Base-by-base conservation (phyloP, 2,797 vertebrate genomes). In the Myotis vivesi region DNA sequence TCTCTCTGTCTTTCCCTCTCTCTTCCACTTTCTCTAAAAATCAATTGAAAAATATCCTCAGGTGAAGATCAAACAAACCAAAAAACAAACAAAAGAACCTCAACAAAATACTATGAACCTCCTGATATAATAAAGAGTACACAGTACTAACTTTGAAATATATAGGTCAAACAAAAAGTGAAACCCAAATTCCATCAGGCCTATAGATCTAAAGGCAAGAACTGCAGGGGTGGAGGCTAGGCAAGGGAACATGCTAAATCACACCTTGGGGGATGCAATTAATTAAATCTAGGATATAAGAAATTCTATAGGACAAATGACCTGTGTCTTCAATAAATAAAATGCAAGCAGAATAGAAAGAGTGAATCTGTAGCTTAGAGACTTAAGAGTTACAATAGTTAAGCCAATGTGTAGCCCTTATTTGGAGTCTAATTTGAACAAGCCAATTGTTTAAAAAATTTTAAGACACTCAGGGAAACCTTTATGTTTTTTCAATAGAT, bases 181-280 rank as follows among this genome's bases (percentile, higher is more conserved):
- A 55, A 62, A 44, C 38, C 28, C 3, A 30, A 53, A 76, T 87
- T 2, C 2, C 2, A 22, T 23, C 11, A 72, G 38, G 55, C 10
- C 15, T 73, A 22, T 30, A 13, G 22, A 20, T 36, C 51, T 86
- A 68, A 25, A 38, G 51, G 44, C 19, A 44, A 41, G n/a, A 76
- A 75, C 5, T n/a, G 4, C 0, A 4, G 2, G 22, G 36, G 46
- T 28, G 11, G 57, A 28, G 25, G 25, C 5, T 1, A 11, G 57
- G 5, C 38, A 23, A 8, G 19, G 22, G 9, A 49, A 46, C 8
- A 3, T 11, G 38, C 3, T 44, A 30, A 75, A 4, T 4, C 33
- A 19, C 20, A n/a, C 12, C 19, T 23, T 46, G 30, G 10, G 15
- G 76, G 55, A 36, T n/a, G 51, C 25, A 12, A 2, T 20, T 15